Base-by-base conservation (phyloP, 2,888 invertebrate genomes). In the Tenthredo distinguenda region DNA sequence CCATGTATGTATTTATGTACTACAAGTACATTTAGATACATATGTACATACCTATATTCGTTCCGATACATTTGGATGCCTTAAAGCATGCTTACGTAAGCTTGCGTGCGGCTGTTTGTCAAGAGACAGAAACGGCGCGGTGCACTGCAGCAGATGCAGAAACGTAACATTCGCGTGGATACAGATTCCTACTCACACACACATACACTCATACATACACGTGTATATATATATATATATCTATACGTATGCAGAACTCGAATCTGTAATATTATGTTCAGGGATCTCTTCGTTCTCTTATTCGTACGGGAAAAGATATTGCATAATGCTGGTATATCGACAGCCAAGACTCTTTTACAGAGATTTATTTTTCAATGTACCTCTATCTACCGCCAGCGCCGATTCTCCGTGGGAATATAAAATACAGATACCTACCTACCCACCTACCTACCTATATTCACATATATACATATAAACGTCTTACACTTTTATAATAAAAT, bases 281-380 rank as follows among this genome's bases (percentile, higher is more conserved):
- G 88, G 89, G 86, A 87, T 88, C 88, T 87, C 85, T 26, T 40
- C 84, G 31, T 79, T 47, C 83, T 85, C 81, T 50, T 43, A 86
- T 84, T 68, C 37, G 86, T 58, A 85, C 72, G 34, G 62, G 43
- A 87, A 84, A 90, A 91, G 88, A 89, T 90, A 91, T 91, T 89
- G 88, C 91, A 87, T 89, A 90, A 91, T 88, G 86, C 87, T 87
- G 86, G 87, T 87, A 88, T 90, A 90, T 90, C 88, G 89, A 90
- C 88, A 89, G 87, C 65, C 86, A 58, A 87, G 90, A 89, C 90
- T 55, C 55, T 89, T 89, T 88, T 87, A 87, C 88, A 85, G 88
- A 90, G 90, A 91, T 91, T 91, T 91, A 91, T 91, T 90, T 91
- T 90, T 90, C 91, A 89, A 89, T 89, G 88, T 77, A 58, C 37